phyloP scores from a whole-genome alignment of 2,888 invertebrate genomes.

The Calameuta pallipes region DNA sequence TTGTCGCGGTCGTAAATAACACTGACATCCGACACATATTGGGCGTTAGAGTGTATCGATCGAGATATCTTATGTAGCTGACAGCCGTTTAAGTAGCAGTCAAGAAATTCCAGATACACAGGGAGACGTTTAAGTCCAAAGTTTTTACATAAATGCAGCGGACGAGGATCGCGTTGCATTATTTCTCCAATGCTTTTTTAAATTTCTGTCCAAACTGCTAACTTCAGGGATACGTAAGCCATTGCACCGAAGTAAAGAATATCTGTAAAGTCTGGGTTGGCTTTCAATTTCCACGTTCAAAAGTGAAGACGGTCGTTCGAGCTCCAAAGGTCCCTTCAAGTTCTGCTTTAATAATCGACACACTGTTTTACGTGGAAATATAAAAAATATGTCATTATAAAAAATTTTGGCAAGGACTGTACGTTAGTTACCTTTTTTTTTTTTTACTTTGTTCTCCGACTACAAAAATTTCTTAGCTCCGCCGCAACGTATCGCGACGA shows the following conservation, averaged over 20 bases:
- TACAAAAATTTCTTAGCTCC: background rate
- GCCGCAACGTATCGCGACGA: background rate
- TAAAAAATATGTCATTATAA: too few relatives aligned
- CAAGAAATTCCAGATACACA: background rate
- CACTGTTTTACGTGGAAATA: background rate
- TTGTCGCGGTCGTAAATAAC: background rate
- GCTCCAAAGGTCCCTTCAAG: background rate
- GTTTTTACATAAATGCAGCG: too few relatives aligned
- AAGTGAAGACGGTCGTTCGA: background rate
- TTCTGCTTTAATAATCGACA: background rate
- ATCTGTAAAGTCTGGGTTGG: background rate
- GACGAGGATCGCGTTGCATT: background rate
- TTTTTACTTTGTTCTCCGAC: background rate
- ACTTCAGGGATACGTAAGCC: background rate
- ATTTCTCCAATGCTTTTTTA: background rate
- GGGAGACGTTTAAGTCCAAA: background rate
- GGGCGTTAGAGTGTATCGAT: background rate
- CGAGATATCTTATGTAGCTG: too few relatives aligned
- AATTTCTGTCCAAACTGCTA: background rate
- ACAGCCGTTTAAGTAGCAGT: background rate
- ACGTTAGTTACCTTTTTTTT: background rate
- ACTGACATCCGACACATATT: background rate
- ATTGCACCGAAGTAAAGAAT: background rate
- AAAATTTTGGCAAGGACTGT: too few relatives aligned
- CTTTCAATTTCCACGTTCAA: background rate